Base-by-base conservation (phyloP, 2,888 invertebrate genomes). In the Coenonympha arcania region DNA sequence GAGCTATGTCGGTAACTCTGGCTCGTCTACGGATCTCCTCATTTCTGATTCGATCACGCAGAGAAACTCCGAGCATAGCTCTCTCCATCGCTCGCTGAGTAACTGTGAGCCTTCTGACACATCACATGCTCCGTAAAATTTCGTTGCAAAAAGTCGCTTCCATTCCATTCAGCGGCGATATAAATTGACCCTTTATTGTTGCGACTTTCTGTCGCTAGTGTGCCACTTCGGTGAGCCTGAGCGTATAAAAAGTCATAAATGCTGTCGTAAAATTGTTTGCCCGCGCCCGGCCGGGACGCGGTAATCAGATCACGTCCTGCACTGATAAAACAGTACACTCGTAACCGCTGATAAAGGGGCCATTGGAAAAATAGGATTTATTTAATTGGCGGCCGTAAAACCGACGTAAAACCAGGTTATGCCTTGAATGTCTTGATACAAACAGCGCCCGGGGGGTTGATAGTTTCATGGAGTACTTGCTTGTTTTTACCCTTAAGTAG, bases 211-310 rank as follows among this genome's bases (percentile, higher is more conserved):
- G 39, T 15, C 39, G 39, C 39, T 8, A 39, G 39, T 39, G 0
- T 22, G 22, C 8, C 2, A 8, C 4, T 2, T 1, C 39, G 15
- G 22, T 39, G 15, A 52, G 57, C 56, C 51, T 56, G 59, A 61
- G 64, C 64, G 69, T 71, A 73, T 76, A 74, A 69, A 71, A 71
- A 64, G 74, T 70, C 75, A 78, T 80, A 81, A 81, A 81, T 78
- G 73, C 64, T 66, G 71, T 71, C 79, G 70, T 80, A 81, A 81
- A 81, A 81, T 70, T 80, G 81, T 80, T 81, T 79, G 75, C 67
- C 65, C 66, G 47, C 48, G 51, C 48, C 30, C 34, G 11, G 22
- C n/a, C n/a, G n/a, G n/a, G 34, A 36, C 30, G 37, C 42, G 30
- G 71, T 73, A 80, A 79, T 76, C 76, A 66, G 71, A 79, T 79